phyloP scores from a whole-genome alignment of 2,113 vertebrate species.

The Platycercus adscitus region DNA sequence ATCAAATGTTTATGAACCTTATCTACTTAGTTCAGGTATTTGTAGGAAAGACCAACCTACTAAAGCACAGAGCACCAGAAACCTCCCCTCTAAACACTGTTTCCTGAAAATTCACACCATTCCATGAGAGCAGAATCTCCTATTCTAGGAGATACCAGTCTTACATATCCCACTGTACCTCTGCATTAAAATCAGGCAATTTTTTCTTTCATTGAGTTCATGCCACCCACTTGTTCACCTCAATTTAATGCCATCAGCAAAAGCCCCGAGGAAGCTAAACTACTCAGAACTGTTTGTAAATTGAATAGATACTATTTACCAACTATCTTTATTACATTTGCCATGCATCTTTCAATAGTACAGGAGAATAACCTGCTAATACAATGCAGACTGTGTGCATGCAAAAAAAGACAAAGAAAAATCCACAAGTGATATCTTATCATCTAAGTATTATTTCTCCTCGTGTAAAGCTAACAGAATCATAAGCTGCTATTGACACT shows the following conservation, averaged over 20 bases:
- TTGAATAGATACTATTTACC: not conserved
- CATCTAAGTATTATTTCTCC: not conserved
- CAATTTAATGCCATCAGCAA: not conserved
- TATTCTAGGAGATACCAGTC: not conserved
- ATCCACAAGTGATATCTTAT: not conserved
- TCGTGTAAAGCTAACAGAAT: slow-evolving; percentile 18
- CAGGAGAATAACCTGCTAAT: not conserved
- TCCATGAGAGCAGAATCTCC: not conserved
- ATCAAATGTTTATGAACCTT: not conserved
- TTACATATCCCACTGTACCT: not conserved
- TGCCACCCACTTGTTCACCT: not conserved
- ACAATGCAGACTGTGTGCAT: not conserved
- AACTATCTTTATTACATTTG: not conserved
- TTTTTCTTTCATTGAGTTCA: not conserved
- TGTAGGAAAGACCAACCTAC: not conserved
- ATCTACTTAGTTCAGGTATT: not conserved
- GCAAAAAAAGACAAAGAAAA: not conserved
- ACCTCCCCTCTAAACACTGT: not conserved
- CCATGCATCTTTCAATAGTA: not conserved
- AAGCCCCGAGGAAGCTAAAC: not conserved
- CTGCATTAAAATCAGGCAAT: not conserved
- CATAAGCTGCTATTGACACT: slow-evolving; percentile 29
- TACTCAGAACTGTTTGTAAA: not conserved
- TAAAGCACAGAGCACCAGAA: not conserved
- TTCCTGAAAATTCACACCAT: not conserved